Conservation (phyloP, 2,888 invertebrate species). For the Aspidiotus destructor region DNA sequence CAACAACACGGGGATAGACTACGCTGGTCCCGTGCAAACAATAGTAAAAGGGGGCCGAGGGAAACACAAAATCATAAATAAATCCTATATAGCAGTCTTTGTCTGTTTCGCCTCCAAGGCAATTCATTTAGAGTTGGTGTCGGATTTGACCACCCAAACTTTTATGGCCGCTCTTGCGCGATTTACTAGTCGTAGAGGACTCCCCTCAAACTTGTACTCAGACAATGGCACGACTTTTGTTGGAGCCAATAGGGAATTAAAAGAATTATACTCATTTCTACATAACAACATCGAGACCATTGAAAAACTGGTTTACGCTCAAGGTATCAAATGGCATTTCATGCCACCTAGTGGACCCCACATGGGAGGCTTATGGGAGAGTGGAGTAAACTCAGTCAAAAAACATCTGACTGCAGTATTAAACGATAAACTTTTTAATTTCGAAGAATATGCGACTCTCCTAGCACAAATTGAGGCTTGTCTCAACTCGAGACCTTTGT, state of each 20-base stretch:
- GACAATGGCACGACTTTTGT: background rate
- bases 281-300: background rate
- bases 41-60: too few species aligned
- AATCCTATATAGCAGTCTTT: background rate
- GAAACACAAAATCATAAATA: too few species aligned
- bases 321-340: background rate
- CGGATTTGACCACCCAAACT: background rate
- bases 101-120: background rate
- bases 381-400: too few species aligned
- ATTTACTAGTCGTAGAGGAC: background rate
- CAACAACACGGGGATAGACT: background rate
- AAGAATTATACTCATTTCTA: background rate
- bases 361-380: too few species aligned
- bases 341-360: too few species aligned
- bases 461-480: too few species aligned
- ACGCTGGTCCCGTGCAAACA: background rate
- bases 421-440: too few species aligned
- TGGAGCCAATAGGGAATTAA: background rate
- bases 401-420: too few species aligned
- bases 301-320: background rate
- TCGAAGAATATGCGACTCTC: too few species aligned
- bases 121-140: constrained; percentile 4
- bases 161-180: background rate
- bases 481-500: too few species aligned
- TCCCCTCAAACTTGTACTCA: background rate